These are phyloP conservation scores for Bilobella aurantiaca DNA, from an alignment of 1,140 invertebrate species.

Conservation along the genomic window DNA sequence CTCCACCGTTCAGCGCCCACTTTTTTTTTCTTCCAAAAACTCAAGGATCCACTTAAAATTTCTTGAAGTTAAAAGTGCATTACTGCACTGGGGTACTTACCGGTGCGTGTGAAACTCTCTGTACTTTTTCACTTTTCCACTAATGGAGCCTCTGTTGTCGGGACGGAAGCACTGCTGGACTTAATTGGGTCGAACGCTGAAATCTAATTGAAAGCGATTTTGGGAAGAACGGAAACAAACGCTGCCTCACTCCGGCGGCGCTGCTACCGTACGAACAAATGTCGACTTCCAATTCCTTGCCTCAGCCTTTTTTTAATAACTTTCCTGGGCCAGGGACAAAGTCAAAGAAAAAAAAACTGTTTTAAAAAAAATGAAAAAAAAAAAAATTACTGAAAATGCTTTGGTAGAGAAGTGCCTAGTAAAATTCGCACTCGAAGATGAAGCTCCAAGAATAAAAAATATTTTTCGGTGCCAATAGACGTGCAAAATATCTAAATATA, in stretches of 20 bases:
- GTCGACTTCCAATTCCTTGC: constrained; percentile 26
- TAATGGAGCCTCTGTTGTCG: not conserved
- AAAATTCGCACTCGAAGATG: not conserved
- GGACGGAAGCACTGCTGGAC: not conserved
- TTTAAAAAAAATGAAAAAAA: no score
- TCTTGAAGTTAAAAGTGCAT: no score
- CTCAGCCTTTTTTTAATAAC: constrained; percentile 35
- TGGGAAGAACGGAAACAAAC: not conserved
- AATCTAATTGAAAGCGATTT: not conserved
- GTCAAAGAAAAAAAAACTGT: constrained; percentile 1
- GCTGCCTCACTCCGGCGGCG: constrained; percentile 14
- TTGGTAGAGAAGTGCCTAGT: not conserved
- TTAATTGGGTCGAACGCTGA: no score
- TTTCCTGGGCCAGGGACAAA: constrained; percentile 34
- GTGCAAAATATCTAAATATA: constrained; percentile 10
- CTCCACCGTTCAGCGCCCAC: no score
- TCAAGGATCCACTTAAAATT: no score
- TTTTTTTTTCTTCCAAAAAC: no score
- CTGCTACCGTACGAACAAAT: constrained; percentile 33
- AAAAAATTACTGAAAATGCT: no score
- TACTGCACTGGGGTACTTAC: no score
- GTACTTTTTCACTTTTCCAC: no score
- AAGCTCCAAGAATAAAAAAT: not conserved
- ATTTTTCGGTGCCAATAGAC: constrained; percentile 1
- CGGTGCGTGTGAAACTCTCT: no score